Conservation (phyloP, 92 coral and sea anemone genomes). For the Epizoanthus scotinus region DNA sequence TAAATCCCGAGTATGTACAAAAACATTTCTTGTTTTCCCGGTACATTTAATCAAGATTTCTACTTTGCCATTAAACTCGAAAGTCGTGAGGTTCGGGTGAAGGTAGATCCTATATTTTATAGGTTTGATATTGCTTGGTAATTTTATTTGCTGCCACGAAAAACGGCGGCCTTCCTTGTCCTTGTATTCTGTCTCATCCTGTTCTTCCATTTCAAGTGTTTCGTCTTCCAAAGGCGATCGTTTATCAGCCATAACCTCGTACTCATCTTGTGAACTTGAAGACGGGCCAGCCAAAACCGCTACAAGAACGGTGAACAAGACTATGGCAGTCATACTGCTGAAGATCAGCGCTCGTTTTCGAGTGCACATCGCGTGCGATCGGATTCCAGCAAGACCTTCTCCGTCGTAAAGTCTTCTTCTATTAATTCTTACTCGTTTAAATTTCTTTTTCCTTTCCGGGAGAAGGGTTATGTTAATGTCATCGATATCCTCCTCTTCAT, state of each 20-base stretch:
- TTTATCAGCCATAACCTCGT: constrained; percentile 40
- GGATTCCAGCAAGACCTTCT: constrained; percentile 9
- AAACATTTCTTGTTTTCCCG: constrained; percentile 57
- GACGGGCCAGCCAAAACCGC: constrained; percentile 81
- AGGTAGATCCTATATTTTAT: constrained; percentile 65
- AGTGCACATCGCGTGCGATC: constrained; percentile 64
- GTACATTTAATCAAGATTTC: constrained; percentile 54
- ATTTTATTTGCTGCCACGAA: constrained; percentile 57
- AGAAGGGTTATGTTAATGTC: constrained; percentile 69
- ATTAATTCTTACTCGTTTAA: constrained; percentile 51
- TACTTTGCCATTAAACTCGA: constrained; percentile 75
- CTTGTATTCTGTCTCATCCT: constrained; percentile 25
- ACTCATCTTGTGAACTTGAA: constrained; percentile 63
- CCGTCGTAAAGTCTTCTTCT: constrained; percentile 50
- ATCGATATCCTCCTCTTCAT: constrained; percentile 67
- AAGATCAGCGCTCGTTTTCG: constrained; percentile 63
- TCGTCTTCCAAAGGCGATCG: constrained; percentile 56
- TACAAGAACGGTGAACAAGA: constrained; percentile 65
- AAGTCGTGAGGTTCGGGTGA: constrained; percentile 75
- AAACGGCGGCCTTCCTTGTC: constrained; percentile 34
- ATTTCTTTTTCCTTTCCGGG: constrained; percentile 64
- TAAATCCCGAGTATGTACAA: constrained; percentile 70
- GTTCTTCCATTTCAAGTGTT: constrained; percentile 13
- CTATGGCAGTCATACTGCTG: constrained; percentile 60
- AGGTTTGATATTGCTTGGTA: constrained; percentile 73